Evolutionary conservation across 2,888 invertebrate species (phyloP).

Genomic region (Diaperis boleti): DNA sequence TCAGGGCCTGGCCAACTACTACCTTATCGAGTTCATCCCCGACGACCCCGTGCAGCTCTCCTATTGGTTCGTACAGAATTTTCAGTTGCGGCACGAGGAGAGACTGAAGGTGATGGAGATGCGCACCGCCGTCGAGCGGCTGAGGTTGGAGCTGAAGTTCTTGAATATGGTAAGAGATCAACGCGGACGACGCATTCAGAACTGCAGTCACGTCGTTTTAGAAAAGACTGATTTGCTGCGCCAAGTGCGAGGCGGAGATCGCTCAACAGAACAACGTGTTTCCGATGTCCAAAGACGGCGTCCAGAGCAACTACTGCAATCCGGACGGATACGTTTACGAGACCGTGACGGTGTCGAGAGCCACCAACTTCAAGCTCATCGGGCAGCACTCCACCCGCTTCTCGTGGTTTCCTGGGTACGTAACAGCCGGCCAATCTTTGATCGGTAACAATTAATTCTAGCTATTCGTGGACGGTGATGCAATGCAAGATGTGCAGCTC

Average conservation of each 20-base stretch:
- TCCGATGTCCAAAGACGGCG: slow-evolving; percentile 85
- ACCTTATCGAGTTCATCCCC: slow-evolving; percentile 69
- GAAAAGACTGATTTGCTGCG: slow-evolving; percentile 72
- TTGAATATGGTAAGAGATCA: slow-evolving; percentile 64
- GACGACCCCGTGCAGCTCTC: slow-evolving; percentile 78
- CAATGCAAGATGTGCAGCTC: slow-evolving; percentile 75
- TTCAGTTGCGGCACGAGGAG: slow-evolving; percentile 76
- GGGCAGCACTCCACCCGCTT: slow-evolving; percentile 76
- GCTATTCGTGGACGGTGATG: slow-evolving; percentile 86
- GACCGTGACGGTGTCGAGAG: slow-evolving; percentile 77
- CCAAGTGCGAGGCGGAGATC: slow-evolving; percentile 70
- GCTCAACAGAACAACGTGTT: slow-evolving; percentile 78
- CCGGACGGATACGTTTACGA: slow-evolving; percentile 84
- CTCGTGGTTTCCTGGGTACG: slow-evolving; percentile 88
- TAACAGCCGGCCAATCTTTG: too few relatives aligned
- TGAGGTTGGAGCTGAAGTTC: slow-evolving; percentile 70
- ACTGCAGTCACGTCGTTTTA: slow-evolving; percentile 51
- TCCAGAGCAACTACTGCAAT: slow-evolving; percentile 85
- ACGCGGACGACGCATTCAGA: not conserved
- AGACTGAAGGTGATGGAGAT: slow-evolving; percentile 74
- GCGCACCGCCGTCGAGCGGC: slow-evolving; percentile 77
- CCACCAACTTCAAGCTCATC: slow-evolving; percentile 68
- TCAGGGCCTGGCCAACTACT: slow-evolving; percentile 56
- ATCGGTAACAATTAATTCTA: too few relatives aligned
- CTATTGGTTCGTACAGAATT: slow-evolving; percentile 84